Conservation (phyloP, 2,113 vertebrate species). For the Pedionomus torquatus region DNA sequence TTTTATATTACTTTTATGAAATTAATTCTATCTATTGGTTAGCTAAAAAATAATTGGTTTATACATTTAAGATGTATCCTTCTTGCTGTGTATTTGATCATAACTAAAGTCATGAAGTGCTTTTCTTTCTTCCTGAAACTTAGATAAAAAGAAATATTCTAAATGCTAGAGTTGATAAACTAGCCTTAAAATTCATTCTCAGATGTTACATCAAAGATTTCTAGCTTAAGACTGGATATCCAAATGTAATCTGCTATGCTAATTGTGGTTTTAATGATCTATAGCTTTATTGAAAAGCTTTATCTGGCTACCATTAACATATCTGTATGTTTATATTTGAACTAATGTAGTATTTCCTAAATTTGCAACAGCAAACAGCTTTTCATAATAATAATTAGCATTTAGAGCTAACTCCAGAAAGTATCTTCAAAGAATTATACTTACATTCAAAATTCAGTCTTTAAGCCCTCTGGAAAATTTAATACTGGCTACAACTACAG, state of each 20-base stretch:
- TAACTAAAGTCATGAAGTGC: neutral
- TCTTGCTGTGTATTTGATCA: accelerated
- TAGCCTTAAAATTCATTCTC: neutral
- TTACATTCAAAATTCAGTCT: neutral
- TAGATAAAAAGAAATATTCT: neutral
- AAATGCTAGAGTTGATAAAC: neutral
- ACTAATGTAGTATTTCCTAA: neutral
- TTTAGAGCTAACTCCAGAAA: neutral
- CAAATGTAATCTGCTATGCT: neutral
- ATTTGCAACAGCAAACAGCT: neutral
- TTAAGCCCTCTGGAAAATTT: neutral
- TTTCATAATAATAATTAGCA: neutral
- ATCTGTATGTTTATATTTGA: neutral
- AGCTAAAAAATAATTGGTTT: neutral
- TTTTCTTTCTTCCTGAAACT: neutral
- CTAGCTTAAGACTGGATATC: neutral
- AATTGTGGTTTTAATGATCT: neutral
- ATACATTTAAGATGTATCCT: neutral
- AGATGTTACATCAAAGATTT: neutral
- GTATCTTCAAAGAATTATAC: neutral
- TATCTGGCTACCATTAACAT: neutral
- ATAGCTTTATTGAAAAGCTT: neutral
- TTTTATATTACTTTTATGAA: neutral
- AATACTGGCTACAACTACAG: neutral
- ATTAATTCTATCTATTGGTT: neutral